phyloP scores from a whole-genome alignment of 2,888 invertebrate species.

The Caenorhabditis sinica region DNA sequence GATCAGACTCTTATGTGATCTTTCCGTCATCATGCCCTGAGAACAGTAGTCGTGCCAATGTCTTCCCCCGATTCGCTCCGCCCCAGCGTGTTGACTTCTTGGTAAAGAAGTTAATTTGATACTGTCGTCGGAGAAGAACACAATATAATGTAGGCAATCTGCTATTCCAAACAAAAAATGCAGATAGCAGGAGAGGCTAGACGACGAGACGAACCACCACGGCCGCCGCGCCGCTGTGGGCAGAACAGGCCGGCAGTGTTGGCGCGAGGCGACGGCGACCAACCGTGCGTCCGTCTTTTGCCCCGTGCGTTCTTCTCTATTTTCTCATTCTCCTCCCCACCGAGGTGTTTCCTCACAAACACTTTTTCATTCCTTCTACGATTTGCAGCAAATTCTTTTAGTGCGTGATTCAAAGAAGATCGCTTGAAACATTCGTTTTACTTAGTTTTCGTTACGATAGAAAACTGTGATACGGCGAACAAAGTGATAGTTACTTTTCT shows the following conservation, averaged over 20 bases:
- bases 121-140: constrained; percentile 15
- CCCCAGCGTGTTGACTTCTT: neutral
- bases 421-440: neutral
- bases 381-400: constrained; percentile 21
- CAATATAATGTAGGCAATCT: constrained; percentile 61
- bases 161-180: constrained; percentile 1
- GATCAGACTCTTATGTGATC: constrained; percentile 4
- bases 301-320: constrained; percentile 32
- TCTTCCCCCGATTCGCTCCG: neutral
- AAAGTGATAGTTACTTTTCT: neutral
- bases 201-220: neutral
- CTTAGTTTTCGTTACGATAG: constrained; percentile 6
- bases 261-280: constrained; percentile 16
- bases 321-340: constrained; percentile 6
- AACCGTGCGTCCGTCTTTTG: constrained; percentile 43
- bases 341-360: constrained; percentile 35
- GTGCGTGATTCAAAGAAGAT: constrained; percentile 6
- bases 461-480: neutral
- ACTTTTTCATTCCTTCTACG: constrained; percentile 45
- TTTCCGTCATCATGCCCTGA: constrained; percentile 2
- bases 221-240: constrained; percentile 1
- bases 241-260: constrained; percentile 40
- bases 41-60: neutral
- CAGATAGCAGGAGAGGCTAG: neutral
- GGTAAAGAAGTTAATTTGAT: constrained; percentile 22